Evolutionary conservation across 2,888 invertebrate species (phyloP), one percentile per base, ranked within the genome.

Genomic region (Apotomis capreana): DNA sequence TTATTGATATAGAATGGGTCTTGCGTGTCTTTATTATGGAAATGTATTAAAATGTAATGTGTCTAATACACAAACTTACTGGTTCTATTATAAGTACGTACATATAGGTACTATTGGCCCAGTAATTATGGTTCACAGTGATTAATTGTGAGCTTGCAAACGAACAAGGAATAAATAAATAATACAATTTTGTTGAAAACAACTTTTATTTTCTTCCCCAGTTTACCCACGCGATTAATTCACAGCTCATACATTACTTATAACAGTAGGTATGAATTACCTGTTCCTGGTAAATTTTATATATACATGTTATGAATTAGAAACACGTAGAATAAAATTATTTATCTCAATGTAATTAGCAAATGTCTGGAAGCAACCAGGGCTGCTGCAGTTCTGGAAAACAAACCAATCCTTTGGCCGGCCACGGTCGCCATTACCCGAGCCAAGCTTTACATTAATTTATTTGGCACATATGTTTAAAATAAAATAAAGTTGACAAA

Each of bases 141-240:
- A 67, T 12, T 49, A 15, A 52, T 70, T 64, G 68, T 70, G 54
- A 54, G 52, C 63, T 40, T 57, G 37, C 13, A 52, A 59, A 85
- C 78, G 85, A 88, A 88, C 88, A 89, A 89, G 88, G 83, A 87
- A 84, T 85, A 81, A 88, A 88, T 85, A 78, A 79, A 78, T 88
- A 87, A 88, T 88, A 83, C 82, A 85, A 83, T 81, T 85, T 85
- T 80, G 85, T 84, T 82, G 76, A 81, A 77, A 57, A 67, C 68
- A 76, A 65, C 76, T 79, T 79, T 80, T 75, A 76, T 82, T 83
- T 80, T 13, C 55, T 57, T 57, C 36, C 8, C 55, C 40, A 40
- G 5, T 40, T 40, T 40, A 40, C 40, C 40, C 40, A 40, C 40
- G 6, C 40, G 26, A 40, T 40, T 1, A 40, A 40, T 40, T 40